phyloP scores from a whole-genome alignment of 1,140 invertebrate species.

The Latrodectus geometricus region DNA sequence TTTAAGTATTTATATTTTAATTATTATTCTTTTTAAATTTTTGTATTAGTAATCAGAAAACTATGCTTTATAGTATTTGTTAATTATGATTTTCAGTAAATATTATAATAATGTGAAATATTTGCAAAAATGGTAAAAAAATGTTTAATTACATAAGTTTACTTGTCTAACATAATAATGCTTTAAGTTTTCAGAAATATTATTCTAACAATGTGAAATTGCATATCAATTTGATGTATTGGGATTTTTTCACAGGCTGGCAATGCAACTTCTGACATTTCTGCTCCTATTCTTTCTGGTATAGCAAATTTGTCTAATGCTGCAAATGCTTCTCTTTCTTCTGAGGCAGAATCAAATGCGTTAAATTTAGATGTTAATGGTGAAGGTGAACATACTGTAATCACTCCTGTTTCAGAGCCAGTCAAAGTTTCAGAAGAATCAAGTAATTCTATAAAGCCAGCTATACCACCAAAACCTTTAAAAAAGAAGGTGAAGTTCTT shows the following conservation, averaged over 20 bases:
- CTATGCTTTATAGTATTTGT: too few relatives aligned
- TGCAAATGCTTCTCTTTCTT: slow-evolving; percentile 39
- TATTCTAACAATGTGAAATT: too few relatives aligned
- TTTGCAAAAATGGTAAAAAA: too few relatives aligned
- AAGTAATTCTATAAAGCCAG: slow-evolving; percentile 9
- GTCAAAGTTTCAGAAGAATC: slow-evolving; percentile 1
- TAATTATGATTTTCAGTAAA: too few relatives aligned
- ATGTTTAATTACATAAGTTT: too few relatives aligned
- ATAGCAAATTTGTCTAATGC: slow-evolving; percentile 17
- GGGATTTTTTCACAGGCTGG: slow-evolving; percentile 27
- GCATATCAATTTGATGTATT: too few relatives aligned
- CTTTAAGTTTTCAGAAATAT: too few relatives aligned
- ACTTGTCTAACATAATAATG: too few relatives aligned
- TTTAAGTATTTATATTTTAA: too few relatives aligned
- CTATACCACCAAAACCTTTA: slow-evolving; percentile 45
- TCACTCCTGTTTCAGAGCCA: slow-evolving; percentile 5
- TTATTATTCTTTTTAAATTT: too few relatives aligned
- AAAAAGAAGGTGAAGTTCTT: slow-evolving; percentile 59
- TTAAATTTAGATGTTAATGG: slow-evolving; percentile 39
- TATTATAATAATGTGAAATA: too few relatives aligned
- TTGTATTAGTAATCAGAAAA: too few relatives aligned
- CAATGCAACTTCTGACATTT: slow-evolving; percentile 20
- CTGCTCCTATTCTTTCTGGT: slow-evolving; percentile 32
- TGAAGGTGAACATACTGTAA: slow-evolving; percentile 41
- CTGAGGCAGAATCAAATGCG: slow-evolving; percentile 26